Conservation (phyloP, 1,140 invertebrate genomes). For the Drosophila trapezifrons region DNA sequence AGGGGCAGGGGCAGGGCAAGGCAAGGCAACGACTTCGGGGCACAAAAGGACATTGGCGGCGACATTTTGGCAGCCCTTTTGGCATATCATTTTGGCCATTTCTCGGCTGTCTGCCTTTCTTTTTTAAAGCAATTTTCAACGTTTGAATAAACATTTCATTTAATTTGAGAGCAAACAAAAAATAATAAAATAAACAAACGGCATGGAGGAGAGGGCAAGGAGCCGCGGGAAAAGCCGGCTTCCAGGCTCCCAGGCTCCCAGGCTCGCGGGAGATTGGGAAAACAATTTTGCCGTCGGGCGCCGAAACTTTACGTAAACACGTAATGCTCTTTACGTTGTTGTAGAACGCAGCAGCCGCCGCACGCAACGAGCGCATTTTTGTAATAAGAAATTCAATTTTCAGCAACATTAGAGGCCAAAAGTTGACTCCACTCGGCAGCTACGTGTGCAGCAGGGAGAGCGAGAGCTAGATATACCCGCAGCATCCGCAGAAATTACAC, state of each 20-base stretch:
- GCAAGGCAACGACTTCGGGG: slow-evolving; percentile 11
- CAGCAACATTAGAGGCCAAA: slow-evolving; percentile 80
- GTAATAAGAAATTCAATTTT: slow-evolving; percentile 82
- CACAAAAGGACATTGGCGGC: slow-evolving; percentile 63
- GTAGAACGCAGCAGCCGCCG: slow-evolving; percentile 24
- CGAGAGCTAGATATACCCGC: slow-evolving; percentile 6
- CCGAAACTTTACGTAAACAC: slow-evolving; percentile 73
- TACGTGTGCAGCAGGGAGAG: slow-evolving; percentile 57
- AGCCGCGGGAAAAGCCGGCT: neutral
- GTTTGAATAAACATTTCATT: slow-evolving; percentile 83
- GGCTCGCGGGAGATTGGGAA: slow-evolving; percentile 17
- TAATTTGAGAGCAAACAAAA: slow-evolving; percentile 75
- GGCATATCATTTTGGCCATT: slow-evolving; percentile 59
- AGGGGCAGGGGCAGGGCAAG: no score
- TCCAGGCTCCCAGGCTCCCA: neutral
- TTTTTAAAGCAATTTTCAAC: slow-evolving; percentile 74
- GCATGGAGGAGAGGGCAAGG: slow-evolving; percentile 20
- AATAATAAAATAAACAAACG: slow-evolving; percentile 75
- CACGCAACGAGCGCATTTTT: slow-evolving; percentile 48
- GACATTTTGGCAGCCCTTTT: slow-evolving; percentile 76
- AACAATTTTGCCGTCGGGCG: slow-evolving; percentile 70
- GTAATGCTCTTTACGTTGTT: slow-evolving; percentile 61
- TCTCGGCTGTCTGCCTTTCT: slow-evolving; percentile 19
- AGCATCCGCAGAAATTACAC: slow-evolving; percentile 60
- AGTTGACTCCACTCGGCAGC: slow-evolving; percentile 45